Conservation (phyloP, 2,888 invertebrate species). For the Iselma pallidipennis region DNA sequence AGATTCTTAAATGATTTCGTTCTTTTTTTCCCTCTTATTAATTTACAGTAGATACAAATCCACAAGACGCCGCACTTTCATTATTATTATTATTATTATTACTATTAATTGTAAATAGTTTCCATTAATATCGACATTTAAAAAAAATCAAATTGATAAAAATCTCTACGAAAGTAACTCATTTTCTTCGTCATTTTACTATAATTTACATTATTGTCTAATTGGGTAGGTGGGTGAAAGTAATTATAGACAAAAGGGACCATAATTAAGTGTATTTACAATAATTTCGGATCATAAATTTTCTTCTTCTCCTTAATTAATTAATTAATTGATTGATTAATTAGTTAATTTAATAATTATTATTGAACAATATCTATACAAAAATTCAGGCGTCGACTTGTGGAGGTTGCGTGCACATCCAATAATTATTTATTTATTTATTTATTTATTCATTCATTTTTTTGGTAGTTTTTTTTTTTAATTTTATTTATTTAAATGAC, state of each 20-base stretch:
- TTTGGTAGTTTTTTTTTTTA: not conserved
- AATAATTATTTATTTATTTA: slow-evolving; percentile 41
- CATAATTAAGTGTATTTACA: slow-evolving; percentile 50
- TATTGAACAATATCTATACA: slow-evolving; percentile 21
- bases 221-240: too few relatives aligned
- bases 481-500: slow-evolving; percentile 11
- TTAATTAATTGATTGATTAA: too few relatives aligned
- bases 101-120: too few relatives aligned
- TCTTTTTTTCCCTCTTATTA: slow-evolving; percentile 39
- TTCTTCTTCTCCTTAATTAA: too few relatives aligned
- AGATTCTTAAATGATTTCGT: slow-evolving; percentile 45
- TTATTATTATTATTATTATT: too few relatives aligned
- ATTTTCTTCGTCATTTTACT: too few relatives aligned
- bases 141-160: too few relatives aligned
- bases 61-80: slow-evolving; percentile 36
- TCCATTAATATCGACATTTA: too few relatives aligned
- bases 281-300: too few relatives aligned
- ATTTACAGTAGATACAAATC: slow-evolving; percentile 49
- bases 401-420: slow-evolving; percentile 48
- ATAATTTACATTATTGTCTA: not conserved
- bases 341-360: too few relatives aligned
- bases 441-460: too few relatives aligned
- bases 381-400: slow-evolving; percentile 32
- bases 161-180: too few relatives aligned
- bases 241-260: slow-evolving; percentile 30